phyloP scores from a whole-genome alignment of 2,797 vertebrate genomes.

The Varecia variegata region DNA sequence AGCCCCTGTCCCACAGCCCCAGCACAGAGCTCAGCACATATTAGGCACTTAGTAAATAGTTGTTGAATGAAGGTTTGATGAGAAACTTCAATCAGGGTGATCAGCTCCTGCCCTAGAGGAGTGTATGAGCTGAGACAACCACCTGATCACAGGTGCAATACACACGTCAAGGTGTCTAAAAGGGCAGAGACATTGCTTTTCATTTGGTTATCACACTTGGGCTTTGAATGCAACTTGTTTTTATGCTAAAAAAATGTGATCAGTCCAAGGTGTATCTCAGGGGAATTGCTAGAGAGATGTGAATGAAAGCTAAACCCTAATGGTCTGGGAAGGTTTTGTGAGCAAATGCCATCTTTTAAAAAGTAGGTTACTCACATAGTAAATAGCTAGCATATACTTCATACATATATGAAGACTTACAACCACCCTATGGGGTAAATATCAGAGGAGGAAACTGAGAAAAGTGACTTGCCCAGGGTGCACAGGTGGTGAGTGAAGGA shows the following conservation, averaged over 20 bases:
- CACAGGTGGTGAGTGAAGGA: not conserved
- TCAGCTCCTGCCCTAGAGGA: not conserved
- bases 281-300: constrained; percentile 3
- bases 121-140: not conserved
- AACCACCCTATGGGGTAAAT: not conserved
- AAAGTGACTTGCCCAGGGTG: not conserved
- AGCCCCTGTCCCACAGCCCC: not conserved
- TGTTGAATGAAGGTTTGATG: not conserved
- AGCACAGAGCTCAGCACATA: not conserved
- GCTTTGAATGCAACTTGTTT: constrained; percentile 57
- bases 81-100: not conserved
- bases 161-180: not conserved
- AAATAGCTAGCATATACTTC: not conserved
- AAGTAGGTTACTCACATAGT: not conserved
- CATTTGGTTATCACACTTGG: not conserved
- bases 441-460: not conserved
- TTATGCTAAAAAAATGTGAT: constrained; percentile 38
- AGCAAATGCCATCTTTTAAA: not conserved
- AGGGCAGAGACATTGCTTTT: constrained; percentile 38
- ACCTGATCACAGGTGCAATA: not conserved
- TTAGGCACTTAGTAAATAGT: not conserved
- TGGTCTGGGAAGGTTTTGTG: not conserved
- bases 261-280: constrained; percentile 14
- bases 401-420: not conserved
- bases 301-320: constrained; percentile 20